These are phyloP conservation scores for Amphimallon solstitiale DNA, from an alignment of 2,888 invertebrate species.

Conservation along the genomic window DNA sequence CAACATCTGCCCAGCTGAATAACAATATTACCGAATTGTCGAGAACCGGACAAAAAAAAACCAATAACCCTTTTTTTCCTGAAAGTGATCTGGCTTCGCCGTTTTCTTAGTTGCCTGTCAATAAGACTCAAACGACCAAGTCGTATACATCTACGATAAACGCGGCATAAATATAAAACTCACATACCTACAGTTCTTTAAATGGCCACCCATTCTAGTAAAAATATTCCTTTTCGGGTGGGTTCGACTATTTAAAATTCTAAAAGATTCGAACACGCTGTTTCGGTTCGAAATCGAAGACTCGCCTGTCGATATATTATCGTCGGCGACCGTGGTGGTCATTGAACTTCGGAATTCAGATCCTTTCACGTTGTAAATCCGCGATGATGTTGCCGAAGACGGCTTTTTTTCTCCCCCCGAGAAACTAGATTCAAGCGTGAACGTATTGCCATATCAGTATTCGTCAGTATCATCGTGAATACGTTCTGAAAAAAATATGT, in stretches of 20 bases:
- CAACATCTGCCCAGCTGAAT: constrained; percentile 1
- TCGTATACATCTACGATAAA: background rate
- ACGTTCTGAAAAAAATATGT: too few relatives aligned
- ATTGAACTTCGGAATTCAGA: constrained; percentile 19
- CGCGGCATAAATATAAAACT: constrained; percentile 17
- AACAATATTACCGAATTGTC: background rate
- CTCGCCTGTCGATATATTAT: background rate
- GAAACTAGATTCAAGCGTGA: background rate
- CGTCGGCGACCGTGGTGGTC: constrained; percentile 3
- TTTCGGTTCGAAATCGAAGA: background rate
- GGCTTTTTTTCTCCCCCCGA: too few relatives aligned
- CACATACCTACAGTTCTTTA: constrained; percentile 6
- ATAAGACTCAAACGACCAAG: constrained; percentile 14
- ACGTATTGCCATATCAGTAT: constrained; percentile 1
- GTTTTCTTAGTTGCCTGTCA: constrained; percentile 3
- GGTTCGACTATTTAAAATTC: constrained; percentile 2
- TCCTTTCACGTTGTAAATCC: constrained; percentile 23
- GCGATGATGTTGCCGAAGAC: background rate
- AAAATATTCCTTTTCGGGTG: constrained; percentile 18
- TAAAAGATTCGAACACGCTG: background rate
- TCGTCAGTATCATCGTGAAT: too few relatives aligned
- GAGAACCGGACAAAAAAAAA: constrained; percentile 2
- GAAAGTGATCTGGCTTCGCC: background rate
- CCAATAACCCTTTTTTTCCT: constrained; percentile 1
- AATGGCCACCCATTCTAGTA: constrained; percentile 15